Evolutionary conservation across 2,797 vertebrate genomes (phyloP).

Genomic region (Hippocampus kuda): DNA sequence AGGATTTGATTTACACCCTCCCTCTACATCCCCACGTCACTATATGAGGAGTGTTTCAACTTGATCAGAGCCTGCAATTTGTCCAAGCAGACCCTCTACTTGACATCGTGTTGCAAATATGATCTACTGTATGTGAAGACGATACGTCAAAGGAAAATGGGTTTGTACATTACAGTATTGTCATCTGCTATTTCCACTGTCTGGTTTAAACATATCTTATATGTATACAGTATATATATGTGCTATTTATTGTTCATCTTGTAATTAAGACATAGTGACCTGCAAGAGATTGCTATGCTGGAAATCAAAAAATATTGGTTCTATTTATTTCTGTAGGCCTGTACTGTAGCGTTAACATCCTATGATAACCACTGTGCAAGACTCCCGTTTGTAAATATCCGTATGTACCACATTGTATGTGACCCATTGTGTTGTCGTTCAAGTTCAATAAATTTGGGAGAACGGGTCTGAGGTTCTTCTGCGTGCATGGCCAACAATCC

Average conservation of each 20-base stretch:
- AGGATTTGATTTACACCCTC: background rate
- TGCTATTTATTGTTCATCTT: conserved; percentile 64
- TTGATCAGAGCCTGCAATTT: conserved; percentile 17
- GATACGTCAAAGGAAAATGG: conserved; percentile 6
- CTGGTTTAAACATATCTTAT: conserved; percentile 55
- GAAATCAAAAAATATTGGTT: conserved; percentile 43
- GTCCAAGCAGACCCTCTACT: conserved; percentile 31
- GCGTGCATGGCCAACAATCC: background rate
- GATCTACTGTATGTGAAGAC: conserved; percentile 11
- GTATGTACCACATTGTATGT: conserved; percentile 54
- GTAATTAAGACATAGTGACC: conserved; percentile 54
- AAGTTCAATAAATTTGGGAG: conserved; percentile 65
- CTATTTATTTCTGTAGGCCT: conserved; percentile 55
- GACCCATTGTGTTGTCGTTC: conserved; percentile 61
- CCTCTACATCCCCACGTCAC: background rate
- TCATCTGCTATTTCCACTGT: conserved; percentile 47
- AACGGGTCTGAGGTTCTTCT: conserved; percentile 28
- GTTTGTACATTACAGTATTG: conserved; percentile 43
- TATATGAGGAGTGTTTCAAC: background rate
- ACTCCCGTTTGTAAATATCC: conserved; percentile 57
- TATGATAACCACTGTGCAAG: conserved; percentile 48
- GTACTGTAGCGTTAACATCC: conserved; percentile 52
- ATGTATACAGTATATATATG: conserved; percentile 25
- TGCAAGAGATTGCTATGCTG: conserved; percentile 35
- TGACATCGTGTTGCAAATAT: conserved; percentile 29